A percentile compares a stretch with the other conserved stretches of the same genome.
Conservation (phyloP, 2,113 vertebrate genomes). For the Zosterops lateralis region DNA sequence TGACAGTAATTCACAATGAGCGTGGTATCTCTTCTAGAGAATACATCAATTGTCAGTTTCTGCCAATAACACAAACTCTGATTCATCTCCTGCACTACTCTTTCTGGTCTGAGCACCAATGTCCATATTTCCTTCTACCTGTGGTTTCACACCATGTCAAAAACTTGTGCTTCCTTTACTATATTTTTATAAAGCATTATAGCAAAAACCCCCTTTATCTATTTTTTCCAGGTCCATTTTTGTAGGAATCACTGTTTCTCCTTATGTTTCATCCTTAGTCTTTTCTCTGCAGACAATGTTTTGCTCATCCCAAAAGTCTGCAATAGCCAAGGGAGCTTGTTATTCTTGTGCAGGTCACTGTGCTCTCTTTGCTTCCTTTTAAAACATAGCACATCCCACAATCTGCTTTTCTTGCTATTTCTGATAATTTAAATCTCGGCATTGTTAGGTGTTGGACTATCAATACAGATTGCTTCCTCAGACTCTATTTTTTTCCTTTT, state of each 20-base stretch:
- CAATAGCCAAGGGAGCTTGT: conserved; percentile 6
- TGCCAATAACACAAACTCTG: neutral
- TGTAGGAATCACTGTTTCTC: neutral
- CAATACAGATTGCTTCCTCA: neutral
- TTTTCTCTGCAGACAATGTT: conserved; percentile 16
- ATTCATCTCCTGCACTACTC: neutral
- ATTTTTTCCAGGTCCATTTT: neutral
- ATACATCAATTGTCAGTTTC: neutral
- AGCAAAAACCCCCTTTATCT: neutral
- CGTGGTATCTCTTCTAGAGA: neutral
- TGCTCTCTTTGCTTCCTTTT: neutral
- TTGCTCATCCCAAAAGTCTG: neutral
- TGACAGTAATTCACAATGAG: neutral
- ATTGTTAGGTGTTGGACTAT: neutral
- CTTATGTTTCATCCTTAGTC: neutral
- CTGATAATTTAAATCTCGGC: neutral
- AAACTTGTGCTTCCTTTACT: neutral
- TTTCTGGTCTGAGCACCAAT: neutral
- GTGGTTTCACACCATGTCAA: neutral
- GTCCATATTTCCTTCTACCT: neutral
- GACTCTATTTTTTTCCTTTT: neutral
- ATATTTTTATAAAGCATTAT: neutral
- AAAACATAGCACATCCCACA: neutral
- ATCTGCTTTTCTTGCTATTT: neutral
- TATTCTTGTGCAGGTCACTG: conserved; percentile 7